Evolutionary conservation across 2,888 invertebrate genomes (phyloP).

Genomic region (Apoda limacodes): DNA sequence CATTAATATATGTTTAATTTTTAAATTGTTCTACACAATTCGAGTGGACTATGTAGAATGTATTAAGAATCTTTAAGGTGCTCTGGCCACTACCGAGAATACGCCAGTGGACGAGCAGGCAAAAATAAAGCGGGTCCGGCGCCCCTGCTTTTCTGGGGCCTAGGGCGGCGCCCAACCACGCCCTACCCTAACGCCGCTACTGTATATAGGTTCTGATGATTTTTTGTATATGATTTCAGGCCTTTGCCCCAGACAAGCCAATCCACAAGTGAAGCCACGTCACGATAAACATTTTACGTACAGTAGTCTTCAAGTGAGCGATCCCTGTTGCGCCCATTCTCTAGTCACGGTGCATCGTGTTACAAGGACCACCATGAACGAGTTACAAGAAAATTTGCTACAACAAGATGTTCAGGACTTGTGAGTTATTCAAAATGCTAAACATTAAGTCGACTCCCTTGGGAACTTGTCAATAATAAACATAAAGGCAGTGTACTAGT

Average conservation of each 20-base stretch:
- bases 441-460: too few relatives aligned
- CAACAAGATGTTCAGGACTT: conserved; percentile 25
- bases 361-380: conserved; percentile 26
- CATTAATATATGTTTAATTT: too few relatives aligned
- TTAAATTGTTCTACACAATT: too few relatives aligned
- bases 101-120: too few relatives aligned
- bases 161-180: background rate
- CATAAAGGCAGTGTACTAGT: too few relatives aligned
- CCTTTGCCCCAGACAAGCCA: conserved; percentile 72
- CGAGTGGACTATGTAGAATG: too few relatives aligned
- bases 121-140: too few relatives aligned
- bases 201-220: too few relatives aligned
- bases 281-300: conserved; percentile 77
- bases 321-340: conserved; percentile 37
- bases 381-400: conserved; percentile 21
- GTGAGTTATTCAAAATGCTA: conserved; percentile 24
- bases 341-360: conserved; percentile 41
- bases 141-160: background rate
- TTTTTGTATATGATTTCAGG: conserved; percentile 39
- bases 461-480: too few relatives aligned
- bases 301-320: conserved; percentile 21
- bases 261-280: conserved; percentile 70
- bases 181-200: background rate
- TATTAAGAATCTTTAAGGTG: too few relatives aligned
- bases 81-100: too few relatives aligned